phyloP scores from a whole-genome alignment of 2,113 vertebrate genomes.

The Vulpes vulpes region DNA sequence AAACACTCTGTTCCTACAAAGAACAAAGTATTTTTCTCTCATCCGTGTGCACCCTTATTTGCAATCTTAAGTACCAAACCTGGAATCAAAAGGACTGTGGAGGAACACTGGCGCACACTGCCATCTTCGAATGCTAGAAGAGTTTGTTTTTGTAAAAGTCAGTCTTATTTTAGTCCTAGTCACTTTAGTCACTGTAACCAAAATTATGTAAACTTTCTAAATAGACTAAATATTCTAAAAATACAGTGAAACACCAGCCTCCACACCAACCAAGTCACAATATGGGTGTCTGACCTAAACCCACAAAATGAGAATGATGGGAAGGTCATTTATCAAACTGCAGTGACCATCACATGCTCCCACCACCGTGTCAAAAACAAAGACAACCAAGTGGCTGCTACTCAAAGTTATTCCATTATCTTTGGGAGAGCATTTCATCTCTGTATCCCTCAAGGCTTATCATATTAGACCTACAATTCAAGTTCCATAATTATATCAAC shows the following conservation, averaged over 20 bases:
- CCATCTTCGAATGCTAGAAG: neutral
- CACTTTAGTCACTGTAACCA: slow-evolving; percentile 85
- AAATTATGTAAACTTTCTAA: slow-evolving; percentile 86
- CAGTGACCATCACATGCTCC: slow-evolving; percentile 45
- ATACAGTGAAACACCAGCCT: slow-evolving; percentile 75
- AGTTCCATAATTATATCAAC: neutral
- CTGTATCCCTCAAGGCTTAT: neutral
- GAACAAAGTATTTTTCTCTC: neutral
- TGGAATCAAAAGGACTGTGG: neutral
- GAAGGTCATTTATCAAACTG: slow-evolving; percentile 79
- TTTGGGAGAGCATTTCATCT: neutral
- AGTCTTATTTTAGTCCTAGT: slow-evolving; percentile 79
- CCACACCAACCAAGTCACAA: slow-evolving; percentile 80
- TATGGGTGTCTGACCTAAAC: slow-evolving; percentile 83
- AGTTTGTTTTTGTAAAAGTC: slow-evolving; percentile 68
- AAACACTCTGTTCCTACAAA: slow-evolving; percentile 18
- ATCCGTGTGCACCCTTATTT: neutral
- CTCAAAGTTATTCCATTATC: neutral
- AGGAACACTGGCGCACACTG: neutral
- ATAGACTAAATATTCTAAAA: slow-evolving; percentile 86
- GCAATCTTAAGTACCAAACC: neutral
- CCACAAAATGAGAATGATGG: slow-evolving; percentile 77
- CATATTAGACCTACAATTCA: neutral
- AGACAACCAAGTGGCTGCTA: neutral
- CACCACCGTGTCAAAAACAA: slow-evolving; percentile 27